Conservation (phyloP, 2,888 invertebrate species). For the Drosophila koepferae region DNA sequence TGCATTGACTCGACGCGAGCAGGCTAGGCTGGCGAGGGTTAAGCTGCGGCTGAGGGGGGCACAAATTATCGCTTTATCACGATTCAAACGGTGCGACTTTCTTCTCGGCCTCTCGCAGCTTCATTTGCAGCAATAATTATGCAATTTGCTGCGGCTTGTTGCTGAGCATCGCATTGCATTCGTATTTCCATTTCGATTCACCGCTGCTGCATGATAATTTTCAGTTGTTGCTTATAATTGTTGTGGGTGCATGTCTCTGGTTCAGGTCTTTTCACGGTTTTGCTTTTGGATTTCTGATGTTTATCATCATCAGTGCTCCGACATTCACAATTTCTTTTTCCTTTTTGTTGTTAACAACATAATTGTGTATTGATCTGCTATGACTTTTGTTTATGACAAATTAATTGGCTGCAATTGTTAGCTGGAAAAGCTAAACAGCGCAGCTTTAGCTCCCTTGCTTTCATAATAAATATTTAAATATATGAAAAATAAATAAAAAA, state of each 20-base stretch:
- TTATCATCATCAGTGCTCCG: constrained; percentile 44
- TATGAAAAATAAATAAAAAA: background rate
- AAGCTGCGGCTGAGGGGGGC: constrained; percentile 9
- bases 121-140: constrained; percentile 80
- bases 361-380: constrained; percentile 60
- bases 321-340: constrained; percentile 37
- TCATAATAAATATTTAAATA: constrained; percentile 4
- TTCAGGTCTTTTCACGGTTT: constrained; percentile 6
- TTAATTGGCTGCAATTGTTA: constrained; percentile 69
- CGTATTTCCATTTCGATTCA: constrained; percentile 26
- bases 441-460: constrained; percentile 10
- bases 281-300: constrained; percentile 4
- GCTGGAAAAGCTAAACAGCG: background rate
- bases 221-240: constrained; percentile 69
- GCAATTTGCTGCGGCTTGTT: constrained; percentile 69
- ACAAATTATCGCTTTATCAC: constrained; percentile 78
- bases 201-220: constrained; percentile 67
- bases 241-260: constrained; percentile 57
- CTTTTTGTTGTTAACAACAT: constrained; percentile 54
- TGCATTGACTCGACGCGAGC: constrained; percentile 57
- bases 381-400: constrained; percentile 67
- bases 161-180: constrained; percentile 49
- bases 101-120: constrained; percentile 60
- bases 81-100: constrained; percentile 81
- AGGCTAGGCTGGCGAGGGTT: background rate